Evolutionary conservation across 2,888 invertebrate genomes (phyloP), one percentile per base, ranked within the genome.

Genomic region (Dicranocentrus wangi): DNA sequence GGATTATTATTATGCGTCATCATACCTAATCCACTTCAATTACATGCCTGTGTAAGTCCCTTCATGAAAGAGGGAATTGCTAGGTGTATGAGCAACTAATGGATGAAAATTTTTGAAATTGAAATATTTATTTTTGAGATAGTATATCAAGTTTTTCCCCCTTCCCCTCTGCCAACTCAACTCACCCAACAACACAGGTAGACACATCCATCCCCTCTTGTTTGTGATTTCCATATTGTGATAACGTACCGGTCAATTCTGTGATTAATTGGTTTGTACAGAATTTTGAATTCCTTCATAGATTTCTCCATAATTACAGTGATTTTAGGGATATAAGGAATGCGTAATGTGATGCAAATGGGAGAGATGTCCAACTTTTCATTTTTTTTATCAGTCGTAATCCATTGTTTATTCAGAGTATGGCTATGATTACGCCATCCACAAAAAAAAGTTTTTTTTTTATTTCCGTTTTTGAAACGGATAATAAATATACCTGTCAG

Each of bases 271-370:
- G 25, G 53, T 21, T 68, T 53, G 21, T 43, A 66, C 43, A 47
- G 5, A 55, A 21, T 43, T 19, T 69, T 55, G n/a, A 55, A 39
- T 39, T 53, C 61, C n/a, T 55, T n/a, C 53, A 69, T 69, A 66
- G 58, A 76, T 76, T 76, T 76, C 75, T 75, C 75, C 75, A 65
- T 75, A 75, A 75, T 75, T 75, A 75, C 17, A 66, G 65, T 25
- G 23, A 32, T 61, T 32, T 32, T 61, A 19, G 28, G 32, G 43
- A 17, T 7, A 23, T 10, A 10, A 13, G 61, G 32, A 28, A 19
- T 61, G 61, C 28, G 32, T 61, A 32, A 28, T 28, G 17, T 61
- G 8, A 17, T 55, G 55, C 23, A 32, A 61, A 28, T 32, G 17
- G 32, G n/a, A 58, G 53, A 19, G 53, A 53, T 53, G n/a, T 53